phyloP scores from a whole-genome alignment of 2,797 vertebrate genomes.

The Cossypha heuglini region DNA sequence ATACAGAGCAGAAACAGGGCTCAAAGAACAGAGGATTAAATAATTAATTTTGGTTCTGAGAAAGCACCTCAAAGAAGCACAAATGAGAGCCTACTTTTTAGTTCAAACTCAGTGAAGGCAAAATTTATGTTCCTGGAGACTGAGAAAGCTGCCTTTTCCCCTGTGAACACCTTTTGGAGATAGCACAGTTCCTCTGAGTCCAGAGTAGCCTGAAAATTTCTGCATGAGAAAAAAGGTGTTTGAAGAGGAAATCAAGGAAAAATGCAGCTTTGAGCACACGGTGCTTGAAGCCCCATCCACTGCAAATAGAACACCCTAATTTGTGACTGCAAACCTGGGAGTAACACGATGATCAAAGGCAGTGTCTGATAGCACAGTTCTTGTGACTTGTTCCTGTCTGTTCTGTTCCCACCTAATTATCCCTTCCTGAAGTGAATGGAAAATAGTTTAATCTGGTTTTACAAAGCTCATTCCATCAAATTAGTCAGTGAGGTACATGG shows the following conservation, averaged over 20 bases:
- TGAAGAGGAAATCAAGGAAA: slow-evolving; percentile 24
- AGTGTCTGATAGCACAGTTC: slow-evolving; percentile 24
- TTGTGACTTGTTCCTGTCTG: slow-evolving; percentile 43
- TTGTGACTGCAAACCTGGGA: slow-evolving; percentile 23
- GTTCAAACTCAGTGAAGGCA: neutral
- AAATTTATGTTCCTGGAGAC: neutral
- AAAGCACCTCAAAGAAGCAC: neutral
- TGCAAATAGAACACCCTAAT: slow-evolving; percentile 29
- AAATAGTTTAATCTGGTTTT: slow-evolving; percentile 54
- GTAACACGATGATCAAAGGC: slow-evolving; percentile 23
- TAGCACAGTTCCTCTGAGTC: neutral
- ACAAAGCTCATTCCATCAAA: slow-evolving; percentile 58
- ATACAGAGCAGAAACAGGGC: neutral
- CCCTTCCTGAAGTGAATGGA: slow-evolving; percentile 29
- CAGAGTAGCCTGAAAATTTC: neutral
- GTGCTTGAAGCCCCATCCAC: neutral
- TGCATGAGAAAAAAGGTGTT: neutral
- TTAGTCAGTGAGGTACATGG: slow-evolving; percentile 5
- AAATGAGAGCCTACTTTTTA: neutral
- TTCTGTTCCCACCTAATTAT: slow-evolving; percentile 68
- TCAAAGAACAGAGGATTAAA: neutral
- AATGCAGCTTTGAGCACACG: slow-evolving; percentile 1
- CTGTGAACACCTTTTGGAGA: neutral
- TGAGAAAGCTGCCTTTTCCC: neutral
- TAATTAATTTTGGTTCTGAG: neutral